These are phyloP conservation scores for Pinctada fucata DNA, from an alignment of 2,888 invertebrate genomes.

Conservation along the genomic window DNA sequence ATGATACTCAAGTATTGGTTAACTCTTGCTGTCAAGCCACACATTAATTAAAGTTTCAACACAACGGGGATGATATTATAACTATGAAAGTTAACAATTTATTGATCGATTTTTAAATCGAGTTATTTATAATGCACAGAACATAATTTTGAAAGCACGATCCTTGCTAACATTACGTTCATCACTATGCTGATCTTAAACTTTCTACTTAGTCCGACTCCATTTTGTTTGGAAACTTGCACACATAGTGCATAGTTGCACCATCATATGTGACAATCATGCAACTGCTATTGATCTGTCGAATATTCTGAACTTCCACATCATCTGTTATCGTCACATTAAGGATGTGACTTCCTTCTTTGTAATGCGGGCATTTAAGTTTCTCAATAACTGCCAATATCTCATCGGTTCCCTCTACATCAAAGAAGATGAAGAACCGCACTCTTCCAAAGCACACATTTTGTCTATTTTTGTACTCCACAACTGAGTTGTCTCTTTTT, in stretches of 20 bases:
- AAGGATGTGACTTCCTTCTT: neutral
- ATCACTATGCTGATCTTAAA: too few species aligned
- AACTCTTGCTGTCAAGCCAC: too few species aligned
- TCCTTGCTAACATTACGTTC: too few species aligned
- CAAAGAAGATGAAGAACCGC: neutral
- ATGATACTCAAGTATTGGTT: too few species aligned
- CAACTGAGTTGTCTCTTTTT: neutral
- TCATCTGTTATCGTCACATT: neutral
- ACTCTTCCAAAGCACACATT: neutral
- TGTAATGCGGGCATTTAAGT: slow-evolving; percentile 8
- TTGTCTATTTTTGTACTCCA: neutral
- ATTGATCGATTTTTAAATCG: too few species aligned
- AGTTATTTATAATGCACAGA: too few species aligned
- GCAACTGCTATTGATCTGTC: neutral
- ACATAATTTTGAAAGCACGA: too few species aligned
- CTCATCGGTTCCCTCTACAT: neutral
- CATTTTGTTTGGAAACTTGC: slow-evolving; percentile 25
- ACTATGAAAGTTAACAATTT: too few species aligned
- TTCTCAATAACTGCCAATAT: slow-evolving; percentile 9
- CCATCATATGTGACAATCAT: slow-evolving; percentile 6
- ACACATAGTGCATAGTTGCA: slow-evolving; percentile 8
- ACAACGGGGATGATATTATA: too few species aligned
- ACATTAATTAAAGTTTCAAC: too few species aligned
- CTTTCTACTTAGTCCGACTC: slow-evolving; percentile 12
- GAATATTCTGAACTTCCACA: neutral